These are phyloP conservation scores for Camelus bactrianus DNA, from an alignment of 2,113 vertebrate genomes.

Conservation along the genomic window DNA sequence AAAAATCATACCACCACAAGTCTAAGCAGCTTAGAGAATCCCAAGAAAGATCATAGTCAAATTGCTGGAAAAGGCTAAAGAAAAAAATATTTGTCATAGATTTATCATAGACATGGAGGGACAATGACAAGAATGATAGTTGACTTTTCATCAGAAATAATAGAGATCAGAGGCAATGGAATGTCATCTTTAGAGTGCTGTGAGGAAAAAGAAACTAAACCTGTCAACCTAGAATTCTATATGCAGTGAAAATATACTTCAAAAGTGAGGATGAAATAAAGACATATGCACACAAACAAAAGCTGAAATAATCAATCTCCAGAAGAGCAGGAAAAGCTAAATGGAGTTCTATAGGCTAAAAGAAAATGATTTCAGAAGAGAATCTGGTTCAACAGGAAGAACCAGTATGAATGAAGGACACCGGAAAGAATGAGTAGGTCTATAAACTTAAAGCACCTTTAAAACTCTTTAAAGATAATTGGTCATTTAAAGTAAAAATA, in stretches of 20 bases:
- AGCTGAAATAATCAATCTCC: not conserved
- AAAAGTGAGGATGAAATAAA: not conserved
- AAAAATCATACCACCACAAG: not conserved
- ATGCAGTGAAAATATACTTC: not conserved
- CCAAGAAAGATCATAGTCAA: not conserved
- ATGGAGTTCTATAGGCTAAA: not conserved
- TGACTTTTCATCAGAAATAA: not conserved
- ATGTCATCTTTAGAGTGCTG: not conserved
- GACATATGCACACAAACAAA: not conserved
- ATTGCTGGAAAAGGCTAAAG: not conserved
- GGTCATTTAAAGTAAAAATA: conserved; percentile 18
- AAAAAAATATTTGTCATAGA: not conserved
- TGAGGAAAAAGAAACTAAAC: not conserved
- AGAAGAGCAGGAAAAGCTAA: not conserved
- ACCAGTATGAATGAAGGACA: not conserved
- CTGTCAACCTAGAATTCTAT: not conserved
- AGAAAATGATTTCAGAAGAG: not conserved
- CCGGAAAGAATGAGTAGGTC: not conserved
- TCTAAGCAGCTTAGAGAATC: not conserved
- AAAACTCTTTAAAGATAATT: not conserved
- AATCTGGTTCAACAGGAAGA: not conserved
- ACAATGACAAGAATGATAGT: not conserved
- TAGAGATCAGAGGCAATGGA: not conserved
- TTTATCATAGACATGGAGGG: not conserved
- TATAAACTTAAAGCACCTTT: not conserved